A percentile compares a stretch with the other conserved stretches of the same genome.
These are phyloP conservation scores for Aethes cnicana DNA, from an alignment of 2,888 invertebrate genomes.

Conservation along the genomic window DNA sequence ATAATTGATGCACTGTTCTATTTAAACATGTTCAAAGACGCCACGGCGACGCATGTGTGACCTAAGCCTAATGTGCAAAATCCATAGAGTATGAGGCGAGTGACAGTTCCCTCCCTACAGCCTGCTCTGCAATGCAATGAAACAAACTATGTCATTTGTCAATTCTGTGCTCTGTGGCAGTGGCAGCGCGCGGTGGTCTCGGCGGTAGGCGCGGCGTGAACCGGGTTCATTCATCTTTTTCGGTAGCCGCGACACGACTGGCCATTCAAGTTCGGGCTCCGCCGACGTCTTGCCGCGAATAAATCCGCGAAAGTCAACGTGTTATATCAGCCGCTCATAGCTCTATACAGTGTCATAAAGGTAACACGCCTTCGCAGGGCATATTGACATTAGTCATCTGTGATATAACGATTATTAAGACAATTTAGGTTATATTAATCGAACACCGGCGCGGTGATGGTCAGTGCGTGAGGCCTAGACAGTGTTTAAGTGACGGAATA, in stretches of 20 bases:
- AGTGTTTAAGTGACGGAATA: conserved; percentile 23
- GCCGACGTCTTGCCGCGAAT: conserved; percentile 64
- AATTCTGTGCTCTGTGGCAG: conserved; percentile 31
- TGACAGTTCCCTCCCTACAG: conserved; percentile 17
- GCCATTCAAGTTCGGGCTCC: conserved; percentile 51
- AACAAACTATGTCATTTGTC: too few species aligned
- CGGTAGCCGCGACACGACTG: conserved; percentile 51
- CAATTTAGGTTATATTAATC: conserved; percentile 63
- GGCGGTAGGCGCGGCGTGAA: conserved; percentile 49
- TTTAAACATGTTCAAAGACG: too few species aligned
- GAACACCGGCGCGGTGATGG: conserved; percentile 67
- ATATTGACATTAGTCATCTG: conserved; percentile 72
- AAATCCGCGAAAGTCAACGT: conserved; percentile 69
- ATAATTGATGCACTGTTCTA: too few species aligned
- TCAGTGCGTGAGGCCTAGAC: conserved; percentile 50
- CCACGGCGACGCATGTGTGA: not conserved
- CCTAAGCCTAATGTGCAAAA: conserved; percentile 7
- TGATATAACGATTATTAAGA: conserved; percentile 70
- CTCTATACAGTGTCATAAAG: conserved; percentile 54
- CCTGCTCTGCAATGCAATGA: too few species aligned
- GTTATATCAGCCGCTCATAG: conserved; percentile 61
- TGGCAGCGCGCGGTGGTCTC: conserved; percentile 20
- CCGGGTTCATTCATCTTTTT: conserved; percentile 57
- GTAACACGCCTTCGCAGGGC: conserved; percentile 59
- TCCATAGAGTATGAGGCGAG: conserved; percentile 13